Conservation (phyloP, 2,888 invertebrate species). For the Melinaea menophilus region DNA sequence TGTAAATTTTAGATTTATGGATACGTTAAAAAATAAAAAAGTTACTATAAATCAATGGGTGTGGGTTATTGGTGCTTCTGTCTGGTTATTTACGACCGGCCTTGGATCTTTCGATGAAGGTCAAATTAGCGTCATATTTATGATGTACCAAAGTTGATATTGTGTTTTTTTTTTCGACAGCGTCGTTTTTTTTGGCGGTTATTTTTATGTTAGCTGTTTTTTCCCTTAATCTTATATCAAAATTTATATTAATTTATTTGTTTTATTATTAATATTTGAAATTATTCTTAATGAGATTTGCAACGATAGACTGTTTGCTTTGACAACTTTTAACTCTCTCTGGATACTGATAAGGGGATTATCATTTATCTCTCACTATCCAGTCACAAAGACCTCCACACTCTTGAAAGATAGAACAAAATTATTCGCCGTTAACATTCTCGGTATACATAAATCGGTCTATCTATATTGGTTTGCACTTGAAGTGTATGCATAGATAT, state of each 20-base stretch:
- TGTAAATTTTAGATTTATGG: constrained; percentile 37
- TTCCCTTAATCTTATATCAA: too few relatives aligned
- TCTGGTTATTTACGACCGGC: constrained; percentile 20
- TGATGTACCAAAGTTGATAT: background rate
- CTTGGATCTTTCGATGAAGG: constrained; percentile 9
- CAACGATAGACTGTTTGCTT: too few relatives aligned
- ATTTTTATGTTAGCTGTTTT: too few relatives aligned
- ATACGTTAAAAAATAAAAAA: constrained; percentile 19
- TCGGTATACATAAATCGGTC: constrained; percentile 30
- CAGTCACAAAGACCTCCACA: too few relatives aligned
- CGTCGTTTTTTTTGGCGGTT: too few relatives aligned
- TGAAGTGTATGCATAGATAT: constrained; percentile 24
- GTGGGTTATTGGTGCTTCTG: constrained; percentile 23
- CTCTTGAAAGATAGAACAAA: background rate
- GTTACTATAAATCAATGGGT: constrained; percentile 7
- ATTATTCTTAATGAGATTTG: too few relatives aligned
- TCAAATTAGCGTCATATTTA: constrained; percentile 1
- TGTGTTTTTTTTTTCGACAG: constrained; percentile 15
- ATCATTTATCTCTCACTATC: too few relatives aligned
- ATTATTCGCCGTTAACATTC: background rate
- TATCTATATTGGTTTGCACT: constrained; percentile 39
- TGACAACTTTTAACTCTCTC: too few relatives aligned
- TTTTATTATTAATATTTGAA: too few relatives aligned
- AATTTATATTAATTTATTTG: too few relatives aligned
- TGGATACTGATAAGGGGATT: too few relatives aligned